Evolutionary conservation across 2,888 invertebrate species (phyloP).

Genomic region (Leptopilina myrica): DNA sequence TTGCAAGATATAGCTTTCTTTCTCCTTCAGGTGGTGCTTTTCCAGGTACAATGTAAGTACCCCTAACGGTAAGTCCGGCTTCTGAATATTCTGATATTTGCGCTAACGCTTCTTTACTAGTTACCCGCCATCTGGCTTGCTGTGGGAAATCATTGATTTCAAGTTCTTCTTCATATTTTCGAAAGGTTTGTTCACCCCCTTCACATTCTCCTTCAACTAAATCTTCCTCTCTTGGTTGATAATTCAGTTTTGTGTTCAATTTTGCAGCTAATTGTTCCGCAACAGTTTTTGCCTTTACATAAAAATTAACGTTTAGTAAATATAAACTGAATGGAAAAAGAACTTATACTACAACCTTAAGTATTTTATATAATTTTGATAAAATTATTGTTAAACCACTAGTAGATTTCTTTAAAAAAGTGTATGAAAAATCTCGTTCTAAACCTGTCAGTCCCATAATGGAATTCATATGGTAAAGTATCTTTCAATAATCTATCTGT

Average conservation of each 20-base stretch:
- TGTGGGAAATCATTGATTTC: constrained; percentile 99
- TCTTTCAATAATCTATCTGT: too few relatives aligned
- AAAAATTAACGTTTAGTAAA: constrained; percentile 35
- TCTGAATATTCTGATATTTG: constrained; percentile 99
- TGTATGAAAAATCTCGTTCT: too few relatives aligned
- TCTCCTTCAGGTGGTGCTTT: constrained; percentile 95
- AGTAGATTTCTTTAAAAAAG: too few relatives aligned
- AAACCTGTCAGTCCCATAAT: too few relatives aligned
- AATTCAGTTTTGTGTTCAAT: constrained; percentile 97
- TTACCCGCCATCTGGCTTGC: constrained; percentile 98
- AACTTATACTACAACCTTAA: too few relatives aligned
- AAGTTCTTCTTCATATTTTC: constrained; percentile 98
- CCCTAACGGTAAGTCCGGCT: constrained; percentile 98
- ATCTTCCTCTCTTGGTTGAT: constrained; percentile 94
- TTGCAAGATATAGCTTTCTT: constrained; percentile 97
- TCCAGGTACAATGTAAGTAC: constrained; percentile 95
- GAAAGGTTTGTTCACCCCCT: constrained; percentile 83
- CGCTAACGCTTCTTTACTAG: constrained; percentile 97
- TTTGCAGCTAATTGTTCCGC: constrained; percentile 98
- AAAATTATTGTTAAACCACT: too few relatives aligned
- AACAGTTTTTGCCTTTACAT: constrained; percentile 90
- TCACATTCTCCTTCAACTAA: constrained; percentile 83
- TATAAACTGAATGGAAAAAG: background rate
- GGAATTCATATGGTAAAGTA: too few relatives aligned
- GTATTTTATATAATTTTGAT: too few relatives aligned